phyloP scores from a whole-genome alignment of 2,113 vertebrate species.

The Talpa occidentalis region DNA sequence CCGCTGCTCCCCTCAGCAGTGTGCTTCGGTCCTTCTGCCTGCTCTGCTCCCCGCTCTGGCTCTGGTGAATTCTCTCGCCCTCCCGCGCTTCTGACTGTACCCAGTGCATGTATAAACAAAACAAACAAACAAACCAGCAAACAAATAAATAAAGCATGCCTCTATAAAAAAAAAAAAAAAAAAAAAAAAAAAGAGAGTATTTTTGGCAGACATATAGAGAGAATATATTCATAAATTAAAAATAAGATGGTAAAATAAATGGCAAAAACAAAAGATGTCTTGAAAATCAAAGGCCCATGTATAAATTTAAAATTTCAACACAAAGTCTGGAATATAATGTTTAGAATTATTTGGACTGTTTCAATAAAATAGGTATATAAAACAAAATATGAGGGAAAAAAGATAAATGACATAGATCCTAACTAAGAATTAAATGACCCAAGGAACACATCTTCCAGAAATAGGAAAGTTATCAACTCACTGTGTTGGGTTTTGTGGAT shows the following conservation, averaged over 20 bases:
- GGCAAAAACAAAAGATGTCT: background rate
- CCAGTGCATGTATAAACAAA: too few species aligned
- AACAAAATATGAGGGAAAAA: background rate
- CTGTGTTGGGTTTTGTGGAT: background rate
- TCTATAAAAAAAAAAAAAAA: too few species aligned
- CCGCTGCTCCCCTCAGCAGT: too few species aligned
- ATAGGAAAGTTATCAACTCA: background rate
- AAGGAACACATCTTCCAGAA: background rate
- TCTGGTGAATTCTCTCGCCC: too few species aligned
- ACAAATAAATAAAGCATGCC: too few species aligned
- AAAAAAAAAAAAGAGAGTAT: background rate
- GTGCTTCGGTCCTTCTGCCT: too few species aligned
- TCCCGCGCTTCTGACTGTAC: too few species aligned
- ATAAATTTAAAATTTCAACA: background rate
- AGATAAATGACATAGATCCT: background rate
- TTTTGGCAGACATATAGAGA: background rate
- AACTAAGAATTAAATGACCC: background rate
- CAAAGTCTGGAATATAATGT: background rate
- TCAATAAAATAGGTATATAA: background rate
- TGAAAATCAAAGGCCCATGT: background rate
- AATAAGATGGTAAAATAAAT: background rate
- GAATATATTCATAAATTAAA: background rate
- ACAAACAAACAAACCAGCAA: too few species aligned
- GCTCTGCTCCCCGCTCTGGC: too few species aligned
- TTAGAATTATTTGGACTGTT: background rate